Base-by-base conservation (phyloP, 2,113 vertebrate species). In the Erinaceus europaeus region DNA sequence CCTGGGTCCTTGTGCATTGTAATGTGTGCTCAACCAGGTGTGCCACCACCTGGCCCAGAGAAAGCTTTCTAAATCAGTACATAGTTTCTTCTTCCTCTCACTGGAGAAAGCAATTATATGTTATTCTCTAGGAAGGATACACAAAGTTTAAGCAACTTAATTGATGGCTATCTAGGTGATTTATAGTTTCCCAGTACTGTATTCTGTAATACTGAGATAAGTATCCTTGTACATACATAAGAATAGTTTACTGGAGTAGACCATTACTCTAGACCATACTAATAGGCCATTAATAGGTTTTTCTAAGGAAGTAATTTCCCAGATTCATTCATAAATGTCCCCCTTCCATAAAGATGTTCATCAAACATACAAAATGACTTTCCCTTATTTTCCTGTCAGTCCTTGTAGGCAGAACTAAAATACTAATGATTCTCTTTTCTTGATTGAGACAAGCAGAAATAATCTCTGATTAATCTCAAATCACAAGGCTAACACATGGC, bases 401-500 rank as follows among this genome's bases (percentile, higher is more conserved):
- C 92, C 69, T 85, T 72, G 79, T 57, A 86, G 68, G 75, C 80
- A 95, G 84, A 86, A 90, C 62, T 88, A 42, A 86, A 86, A 84
- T 20, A 62, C 29, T 42, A 38, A 76, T 44, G 53, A 71, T 5
- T 79, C 86, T 68, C 23, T 86, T 29, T 77, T 69, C 27, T 84
- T 80, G 71, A 73, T 13, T 64, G 52, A 61, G 42, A 38, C 74
- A 87, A 67, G 76, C 48, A 89, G 92, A 95, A 94, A 89, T 86
- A 92, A 91, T 76, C 38, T 84, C 90, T 89, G 89, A 91, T 88
- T 90, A 83, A 94, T 72, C 55, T 64, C 27, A 91, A 80, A 94
- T 94, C 93, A 95, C 77, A 94, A 90, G 91, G 88, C 64, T 52
- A 77, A 69, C 75, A 79, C 90, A 94, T 91, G 55, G 89, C 48